phyloP scores from a whole-genome alignment of 2,113 vertebrate genomes.

The Cardinalis cardinalis region DNA sequence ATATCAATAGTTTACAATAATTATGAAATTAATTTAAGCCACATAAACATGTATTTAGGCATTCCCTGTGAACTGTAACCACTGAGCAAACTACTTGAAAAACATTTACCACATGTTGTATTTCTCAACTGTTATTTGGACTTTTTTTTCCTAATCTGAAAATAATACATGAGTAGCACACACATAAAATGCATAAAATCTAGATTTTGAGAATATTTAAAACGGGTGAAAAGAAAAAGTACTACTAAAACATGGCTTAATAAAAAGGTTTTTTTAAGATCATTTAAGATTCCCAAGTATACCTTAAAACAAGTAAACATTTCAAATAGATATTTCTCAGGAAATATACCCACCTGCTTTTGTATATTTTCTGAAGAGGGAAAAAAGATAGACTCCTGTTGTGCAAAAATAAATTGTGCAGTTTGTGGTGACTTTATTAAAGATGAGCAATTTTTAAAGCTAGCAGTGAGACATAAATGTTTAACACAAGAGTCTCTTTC shows the following conservation, averaged over 20 bases:
- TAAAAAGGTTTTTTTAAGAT: not conserved
- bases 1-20: not conserved
- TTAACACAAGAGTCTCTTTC: conserved; percentile 30
- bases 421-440: conserved; percentile 63
- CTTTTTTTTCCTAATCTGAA: not conserved
- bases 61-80: conserved; percentile 4
- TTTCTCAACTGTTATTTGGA: not conserved
- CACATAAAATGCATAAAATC: not conserved
- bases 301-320: conserved; percentile 68
- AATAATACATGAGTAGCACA: not conserved
- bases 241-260: not conserved
- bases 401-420: conserved; percentile 62
- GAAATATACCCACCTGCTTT: conserved; percentile 69
- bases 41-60: not conserved
- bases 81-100: not conserved
- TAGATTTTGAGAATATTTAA: not conserved
- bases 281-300: conserved; percentile 42
- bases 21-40: conserved; percentile 21
- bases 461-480: conserved; percentile 61
- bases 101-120: not conserved
- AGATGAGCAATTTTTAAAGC: conserved; percentile 57
- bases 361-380: conserved; percentile 67
- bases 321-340: conserved; percentile 48
- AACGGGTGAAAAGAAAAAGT: not conserved
- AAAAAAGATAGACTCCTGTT: conserved; percentile 52